Conservation (phyloP, 2,888 invertebrate species). For the Meta bourneti region DNA sequence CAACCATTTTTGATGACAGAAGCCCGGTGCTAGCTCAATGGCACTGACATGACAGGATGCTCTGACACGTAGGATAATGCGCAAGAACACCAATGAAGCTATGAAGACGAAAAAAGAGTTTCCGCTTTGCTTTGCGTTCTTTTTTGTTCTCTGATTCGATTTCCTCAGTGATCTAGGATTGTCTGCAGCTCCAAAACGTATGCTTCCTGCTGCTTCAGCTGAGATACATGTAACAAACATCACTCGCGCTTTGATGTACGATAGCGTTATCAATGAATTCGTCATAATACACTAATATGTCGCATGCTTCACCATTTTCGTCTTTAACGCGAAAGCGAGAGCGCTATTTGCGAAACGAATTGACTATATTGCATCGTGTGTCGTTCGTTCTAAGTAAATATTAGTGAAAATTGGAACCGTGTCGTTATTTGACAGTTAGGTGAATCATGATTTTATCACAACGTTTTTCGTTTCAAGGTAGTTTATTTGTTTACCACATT, state of each 20-base stretch:
- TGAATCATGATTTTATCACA: neutral
- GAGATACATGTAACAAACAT: conserved; percentile 1
- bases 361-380: too few species aligned
- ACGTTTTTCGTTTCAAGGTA: neutral
- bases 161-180: conserved; percentile 49
- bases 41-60: conserved; percentile 50
- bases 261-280: conserved; percentile 41
- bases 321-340: neutral
- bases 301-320: neutral
- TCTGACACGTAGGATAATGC: conserved; percentile 28
- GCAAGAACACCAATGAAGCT: conserved; percentile 39
- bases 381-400: neutral
- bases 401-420: neutral
- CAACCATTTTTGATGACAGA: conserved; percentile 35
- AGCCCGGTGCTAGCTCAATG: conserved; percentile 4
- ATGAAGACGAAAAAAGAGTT: conserved; percentile 59
- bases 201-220: conserved; percentile 43
- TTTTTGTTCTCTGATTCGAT: conserved; percentile 54
- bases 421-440: neutral
- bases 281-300: conserved; percentile 28
- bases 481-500: neutral
- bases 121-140: conserved; percentile 36
- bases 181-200: neutral
- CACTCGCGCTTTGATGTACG: conserved; percentile 6
- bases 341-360: neutral